These are phyloP conservation scores for Andrena minutula DNA, from an alignment of 2,888 invertebrate species.

Conservation along the genomic window DNA sequence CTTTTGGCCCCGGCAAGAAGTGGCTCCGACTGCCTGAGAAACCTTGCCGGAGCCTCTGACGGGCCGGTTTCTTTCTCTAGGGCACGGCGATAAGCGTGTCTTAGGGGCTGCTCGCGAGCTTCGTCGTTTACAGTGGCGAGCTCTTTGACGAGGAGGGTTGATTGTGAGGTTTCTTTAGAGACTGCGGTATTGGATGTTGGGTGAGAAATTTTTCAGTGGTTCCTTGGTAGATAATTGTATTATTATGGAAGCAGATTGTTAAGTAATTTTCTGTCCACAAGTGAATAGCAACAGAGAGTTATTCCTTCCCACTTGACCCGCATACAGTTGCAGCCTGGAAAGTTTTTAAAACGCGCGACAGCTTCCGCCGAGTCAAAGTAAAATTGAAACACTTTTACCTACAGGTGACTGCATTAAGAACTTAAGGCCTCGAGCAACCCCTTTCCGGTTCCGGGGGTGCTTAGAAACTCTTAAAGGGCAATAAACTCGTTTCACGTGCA, in stretches of 20 bases:
- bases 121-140: background rate
- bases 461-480: constrained; percentile 76
- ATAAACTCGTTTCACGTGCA: constrained; percentile 79
- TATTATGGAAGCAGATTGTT: too few relatives aligned
- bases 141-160: background rate
- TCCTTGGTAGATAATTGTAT: too few relatives aligned
- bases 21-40: constrained; percentile 22
- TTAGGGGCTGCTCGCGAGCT: background rate
- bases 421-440: constrained; percentile 76
- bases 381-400: constrained; percentile 64
- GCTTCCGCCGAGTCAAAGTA: constrained; percentile 1
- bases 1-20: constrained; percentile 31
- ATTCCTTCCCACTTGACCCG: too few relatives aligned
- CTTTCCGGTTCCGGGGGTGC: constrained; percentile 60
- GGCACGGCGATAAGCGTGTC: background rate
- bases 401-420: constrained; percentile 80
- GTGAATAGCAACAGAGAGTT: too few relatives aligned
- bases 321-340: background rate
- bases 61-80: constrained; percentile 18
- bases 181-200: too few relatives aligned
- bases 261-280: too few relatives aligned
- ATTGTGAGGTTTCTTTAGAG: too few relatives aligned
- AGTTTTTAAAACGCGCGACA: constrained; percentile 9
- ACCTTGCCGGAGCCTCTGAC: constrained; percentile 20
- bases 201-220: too few relatives aligned